A percentile compares a stretch with the other conserved stretches of the same genome.
phyloP scores from a whole-genome alignment of 2,113 vertebrate species.

The Percopsis transmontana region DNA sequence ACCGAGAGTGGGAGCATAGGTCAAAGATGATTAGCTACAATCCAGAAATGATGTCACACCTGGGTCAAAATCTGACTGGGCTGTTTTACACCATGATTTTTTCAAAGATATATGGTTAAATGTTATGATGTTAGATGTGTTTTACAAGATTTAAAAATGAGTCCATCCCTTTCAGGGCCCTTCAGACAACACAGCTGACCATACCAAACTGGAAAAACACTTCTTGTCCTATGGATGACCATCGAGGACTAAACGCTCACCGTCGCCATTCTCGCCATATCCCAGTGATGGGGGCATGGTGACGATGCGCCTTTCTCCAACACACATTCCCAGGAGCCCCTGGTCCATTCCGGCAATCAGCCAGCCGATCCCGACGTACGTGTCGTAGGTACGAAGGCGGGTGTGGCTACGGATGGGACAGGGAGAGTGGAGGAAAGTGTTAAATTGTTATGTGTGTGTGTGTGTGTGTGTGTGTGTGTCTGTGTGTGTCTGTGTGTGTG shows the following conservation, averaged over 20 bases:
- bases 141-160: no score
- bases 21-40: no score
- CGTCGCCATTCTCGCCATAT: conserved; percentile 94
- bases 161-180: no score
- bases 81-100: no score
- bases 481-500: not conserved
- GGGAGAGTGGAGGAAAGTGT: not conserved
- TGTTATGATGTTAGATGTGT: no score
- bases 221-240: not conserved
- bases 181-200: no score
- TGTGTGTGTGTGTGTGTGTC: not conserved
- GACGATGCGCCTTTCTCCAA: conserved; percentile 92
- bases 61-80: no score
- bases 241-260: conserved; percentile 67
- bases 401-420: conserved; percentile 82
- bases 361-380: conserved; percentile 97
- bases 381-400: conserved; percentile 94
- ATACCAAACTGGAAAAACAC: no score
- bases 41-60: no score
- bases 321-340: conserved; percentile 95
- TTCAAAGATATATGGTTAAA: no score
- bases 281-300: conserved; percentile 93
- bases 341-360: conserved; percentile 97
- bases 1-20: no score
- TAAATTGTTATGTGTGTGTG: not conserved